These are phyloP conservation scores for Zygogramma bicolorata DNA, from an alignment of 2,888 invertebrate genomes.

Conservation along the genomic window DNA sequence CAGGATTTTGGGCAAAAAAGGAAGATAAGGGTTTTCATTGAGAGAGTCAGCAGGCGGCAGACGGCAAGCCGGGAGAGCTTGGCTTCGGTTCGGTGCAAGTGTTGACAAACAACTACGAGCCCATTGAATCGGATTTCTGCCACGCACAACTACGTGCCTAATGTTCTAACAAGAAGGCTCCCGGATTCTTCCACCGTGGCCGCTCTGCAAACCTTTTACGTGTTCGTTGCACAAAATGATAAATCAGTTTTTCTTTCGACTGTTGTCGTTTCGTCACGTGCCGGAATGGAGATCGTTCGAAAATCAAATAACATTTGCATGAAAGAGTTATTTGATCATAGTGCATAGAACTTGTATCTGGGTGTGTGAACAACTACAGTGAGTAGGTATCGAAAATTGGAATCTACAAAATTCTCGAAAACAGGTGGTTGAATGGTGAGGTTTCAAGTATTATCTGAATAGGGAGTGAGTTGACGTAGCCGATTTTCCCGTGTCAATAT, in stretches of 20 bases:
- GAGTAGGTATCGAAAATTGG: too few species aligned
- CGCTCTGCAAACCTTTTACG: slow-evolving; percentile 25
- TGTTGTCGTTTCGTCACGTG: not conserved
- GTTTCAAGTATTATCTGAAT: too few species aligned
- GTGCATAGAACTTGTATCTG: too few species aligned
- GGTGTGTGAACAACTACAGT: too few species aligned
- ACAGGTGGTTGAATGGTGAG: too few species aligned
- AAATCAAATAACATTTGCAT: not conserved
- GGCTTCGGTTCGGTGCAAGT: not conserved
- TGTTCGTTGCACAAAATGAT: not conserved
- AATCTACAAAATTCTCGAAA: too few species aligned
- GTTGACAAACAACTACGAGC: slow-evolving; percentile 17
- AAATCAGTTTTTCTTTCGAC: not conserved
- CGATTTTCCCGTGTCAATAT: too few species aligned
- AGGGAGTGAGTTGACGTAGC: too few species aligned
- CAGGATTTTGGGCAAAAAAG: slow-evolving; percentile 17
- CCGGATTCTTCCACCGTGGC: slow-evolving; percentile 27
- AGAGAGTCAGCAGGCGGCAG: slow-evolving; percentile 10
- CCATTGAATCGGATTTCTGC: slow-evolving; percentile 35
- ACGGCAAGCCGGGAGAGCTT: slow-evolving; percentile 3
- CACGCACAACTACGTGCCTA: slow-evolving; percentile 47
- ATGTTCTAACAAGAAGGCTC: slow-evolving; percentile 36
- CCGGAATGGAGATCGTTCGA: not conserved
- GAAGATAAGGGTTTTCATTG: slow-evolving; percentile 20
- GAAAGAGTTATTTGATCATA: too few species aligned